A percentile compares a stretch with the other conserved stretches of the same genome.
These are phyloP conservation scores for Xylocopa sonorina DNA, from an alignment of 1,140 invertebrate species.

Conservation along the genomic window DNA sequence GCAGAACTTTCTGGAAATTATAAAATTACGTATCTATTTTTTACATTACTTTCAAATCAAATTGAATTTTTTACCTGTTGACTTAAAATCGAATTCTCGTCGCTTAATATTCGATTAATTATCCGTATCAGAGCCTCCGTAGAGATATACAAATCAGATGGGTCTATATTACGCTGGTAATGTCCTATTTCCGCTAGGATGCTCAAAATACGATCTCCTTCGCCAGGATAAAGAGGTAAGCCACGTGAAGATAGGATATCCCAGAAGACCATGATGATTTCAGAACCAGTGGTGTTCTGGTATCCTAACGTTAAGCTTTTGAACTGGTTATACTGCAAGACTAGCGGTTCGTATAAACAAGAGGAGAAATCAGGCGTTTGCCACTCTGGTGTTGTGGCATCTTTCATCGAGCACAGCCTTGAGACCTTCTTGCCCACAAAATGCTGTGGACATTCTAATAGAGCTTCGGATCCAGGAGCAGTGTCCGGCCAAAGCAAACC, in stretches of 20 bases:
- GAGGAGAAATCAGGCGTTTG: conserved; percentile 87
- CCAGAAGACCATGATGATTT: conserved; percentile 82
- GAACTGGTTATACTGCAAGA: conserved; percentile 86
- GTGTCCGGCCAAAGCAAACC: conserved; percentile 85
- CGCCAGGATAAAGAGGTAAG: conserved; percentile 82
- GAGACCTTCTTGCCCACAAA: conserved; percentile 81
- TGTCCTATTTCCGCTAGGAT: conserved; percentile 81
- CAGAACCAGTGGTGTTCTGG: conserved; percentile 83
- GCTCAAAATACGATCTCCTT: conserved; percentile 82
- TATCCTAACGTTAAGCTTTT: conserved; percentile 85
- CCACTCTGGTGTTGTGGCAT: conserved; percentile 86
- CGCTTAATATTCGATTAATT: conserved; percentile 80
- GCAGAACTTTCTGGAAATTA: conserved; percentile 72
- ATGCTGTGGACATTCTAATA: conserved; percentile 84
- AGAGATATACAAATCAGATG: conserved; percentile 73
- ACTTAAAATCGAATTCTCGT: conserved; percentile 80
- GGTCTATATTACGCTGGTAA: conserved; percentile 79
- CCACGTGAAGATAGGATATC: conserved; percentile 79
- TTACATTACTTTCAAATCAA: background rate
- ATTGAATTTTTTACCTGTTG: conserved; percentile 77
- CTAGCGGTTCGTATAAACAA: conserved; percentile 86
- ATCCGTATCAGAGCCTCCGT: conserved; percentile 80
- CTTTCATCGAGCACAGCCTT: conserved; percentile 84
- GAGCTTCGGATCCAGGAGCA: conserved; percentile 84
- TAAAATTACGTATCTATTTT: too few relatives aligned